Base-by-base conservation (phyloP, 1,140 invertebrate genomes). In the fruit fly (Drosophila melanogaster) region DNA sequence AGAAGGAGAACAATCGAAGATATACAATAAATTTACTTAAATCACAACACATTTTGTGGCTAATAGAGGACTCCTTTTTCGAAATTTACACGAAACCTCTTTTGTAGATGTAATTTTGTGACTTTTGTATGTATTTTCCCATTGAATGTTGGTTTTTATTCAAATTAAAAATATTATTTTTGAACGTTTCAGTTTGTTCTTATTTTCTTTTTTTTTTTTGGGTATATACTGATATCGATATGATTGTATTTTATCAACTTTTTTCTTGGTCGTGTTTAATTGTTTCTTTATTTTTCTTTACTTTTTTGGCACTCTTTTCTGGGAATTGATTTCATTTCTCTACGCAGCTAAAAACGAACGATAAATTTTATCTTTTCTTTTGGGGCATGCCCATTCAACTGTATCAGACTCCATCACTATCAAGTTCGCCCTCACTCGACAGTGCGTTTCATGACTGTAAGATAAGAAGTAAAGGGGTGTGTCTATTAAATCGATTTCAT, bases 81-180 rank as follows among this genome's bases (percentile, higher is more conserved):
- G 41, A 86, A 85, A 74, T 81, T 65, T 85, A 62, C 49, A 57
- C 70, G 50, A 62, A 71, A 57, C 41, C 30, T 38, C 44, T 43
- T 46, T 43, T 37, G 44, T 72, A 70, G 44, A 15, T 56, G 19
- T 59, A 75, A 46, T 46, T 86, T 84, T 85, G 46, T 50, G 41
- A 70, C 66, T 84, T 79, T 76, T 83, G 74, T 78, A 74, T 78
- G 58, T 86, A 81, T 54, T 66, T 85, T 80, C 61, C 72, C 41
- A 71, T 54, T 81, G 57, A 86, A 66, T 86, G 83, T 81, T 86
- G 69, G 66, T 70, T 85, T 70, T 86, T 71, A 55, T 77, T 65
- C 44, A 57, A 86, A 86, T 86, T 87, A 78, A 81, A 86, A 40
- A 50, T 59, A 54, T 76, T 77, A 58, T 66, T 81, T 81, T 66